Evolutionary conservation across 2,797 vertebrate genomes (phyloP).

Genomic region (Chaunax sp.): DNA sequence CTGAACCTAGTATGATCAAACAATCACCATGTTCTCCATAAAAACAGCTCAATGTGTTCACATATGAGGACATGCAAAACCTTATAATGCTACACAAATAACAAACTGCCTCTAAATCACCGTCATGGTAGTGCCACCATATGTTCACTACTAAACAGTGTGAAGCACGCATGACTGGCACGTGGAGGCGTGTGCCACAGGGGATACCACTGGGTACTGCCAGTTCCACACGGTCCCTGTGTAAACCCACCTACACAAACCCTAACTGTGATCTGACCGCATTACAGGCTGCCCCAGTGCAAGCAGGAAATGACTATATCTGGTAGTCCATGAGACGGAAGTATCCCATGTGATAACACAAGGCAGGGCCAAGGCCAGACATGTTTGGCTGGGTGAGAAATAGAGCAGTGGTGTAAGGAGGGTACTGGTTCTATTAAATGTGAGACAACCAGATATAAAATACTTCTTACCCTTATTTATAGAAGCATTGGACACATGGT

Average conservation of each 20-base stretch:
- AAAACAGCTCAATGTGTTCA: conserved; percentile 20
- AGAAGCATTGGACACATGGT: background rate
- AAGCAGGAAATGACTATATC: conserved; percentile 75
- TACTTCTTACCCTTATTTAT: background rate
- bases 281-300: conserved; percentile 42
- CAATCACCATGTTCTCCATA: conserved; percentile 7
- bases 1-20: background rate
- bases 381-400: conserved; percentile 30
- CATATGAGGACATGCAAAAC: background rate
- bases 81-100: conserved; percentile 14
- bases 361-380: conserved; percentile 45
- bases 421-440: background rate
- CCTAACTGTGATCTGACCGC: conserved; percentile 58
- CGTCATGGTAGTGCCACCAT: conserved; percentile 59
- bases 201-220: conserved; percentile 64
- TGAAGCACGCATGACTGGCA: conserved; percentile 54
- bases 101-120: conserved; percentile 23
- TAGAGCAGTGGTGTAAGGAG: conserved; percentile 19
- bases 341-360: conserved; percentile 23
- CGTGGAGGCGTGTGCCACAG: conserved; percentile 52
- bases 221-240: conserved; percentile 61
- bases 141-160: conserved; percentile 59
- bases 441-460: background rate
- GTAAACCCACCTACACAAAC: conserved; percentile 65
- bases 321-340: conserved; percentile 57